Base-by-base conservation (phyloP, 1,140 invertebrate genomes). In the Diachasma alloeum region DNA sequence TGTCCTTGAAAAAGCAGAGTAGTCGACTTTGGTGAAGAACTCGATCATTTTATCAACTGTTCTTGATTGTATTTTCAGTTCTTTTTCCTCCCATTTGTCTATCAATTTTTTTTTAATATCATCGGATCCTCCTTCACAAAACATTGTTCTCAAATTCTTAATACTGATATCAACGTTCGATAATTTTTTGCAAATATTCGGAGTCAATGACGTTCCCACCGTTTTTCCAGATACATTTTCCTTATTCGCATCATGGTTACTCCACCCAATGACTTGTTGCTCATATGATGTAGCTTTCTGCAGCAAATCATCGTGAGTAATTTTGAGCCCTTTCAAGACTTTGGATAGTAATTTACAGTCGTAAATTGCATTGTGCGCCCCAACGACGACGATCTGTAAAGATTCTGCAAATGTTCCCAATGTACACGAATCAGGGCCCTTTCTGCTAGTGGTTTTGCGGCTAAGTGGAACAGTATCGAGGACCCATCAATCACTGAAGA, bases 291-390 rank as follows among this genome's bases (percentile, higher is more conserved):
- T 63, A 3, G 44, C 11, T 37, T 74, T 67, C 36, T 74, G 24
- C 8, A 74, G 4, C 37, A 74, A 44, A 63, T 24, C 37, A 15
- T 26, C 36, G 11, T 1, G 4, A 4, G 15, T 75, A 9, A 75
- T 69, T 70, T 75, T 70, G 17, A 39, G 26, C 53, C 37, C 46
- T 8, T 5, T 19, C 19, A 75, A 37, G 9, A 75, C 67, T 70
- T 75, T 69, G 13, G 42, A 36, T 26, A 75, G 31, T 8, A 75
- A 26, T 44, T 19, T 59, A n/a, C n/a, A 48, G 46, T 76, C 68
- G 19, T 36, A 37, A 44, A 72, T 63, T 8, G 75, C 75, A 63
- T 76, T 76, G 36, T 71, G 75, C 22, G 69, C 75, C 8, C 63
- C 68, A 56, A 26, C 69, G 11, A n/a, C n/a, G n/a, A n/a, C n/a